Evolutionary conservation across 2,888 invertebrate species (phyloP), one percentile per base, ranked within the genome.

Genomic region (Caenorhabditis afra): DNA sequence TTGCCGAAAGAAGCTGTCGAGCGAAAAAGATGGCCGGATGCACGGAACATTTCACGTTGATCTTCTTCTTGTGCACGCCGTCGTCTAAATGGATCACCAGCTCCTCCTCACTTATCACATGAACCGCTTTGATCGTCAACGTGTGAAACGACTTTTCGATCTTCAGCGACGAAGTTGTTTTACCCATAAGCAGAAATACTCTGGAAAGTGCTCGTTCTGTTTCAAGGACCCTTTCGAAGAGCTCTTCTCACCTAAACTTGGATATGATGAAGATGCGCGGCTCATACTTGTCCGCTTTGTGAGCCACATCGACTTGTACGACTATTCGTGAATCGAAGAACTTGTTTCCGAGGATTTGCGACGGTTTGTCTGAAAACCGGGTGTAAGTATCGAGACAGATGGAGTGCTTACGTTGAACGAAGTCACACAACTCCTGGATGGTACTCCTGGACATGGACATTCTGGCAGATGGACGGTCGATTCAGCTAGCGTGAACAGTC

Each of bases 301-400:
- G 74, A 35, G 71, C 49, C 5, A 81, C 79, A 35, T 86, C 86
- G 12, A 79, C 82, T 35, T 81, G 80, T 18, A 85, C 45, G 16
- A 86, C 86, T 12, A 85, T 66, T 14, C 89, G 86, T n/a, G 86
- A 85, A 64, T 89, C 88, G 79, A 86, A 88, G 66, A 87, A 89
- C 70, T 88, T 89, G 73, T 87, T 86, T n/a, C 89, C 89, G 11
- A 89, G 85, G 14, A 88, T 58, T 35, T 68, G 66, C 22, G 86
- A 81, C 12, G 87, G 86, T 61, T 88, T 87, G 37, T 85, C 89
- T 89, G 78, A n/a, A 53, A 44, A 50, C 8, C 3, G 39, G 12
- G 16, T 35, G 0, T 39, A 12, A 55, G 20, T 22, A 29, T 5
- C 29, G 7, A 29, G 29, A 29, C 74, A 20, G 37, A 52, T 20